These are phyloP conservation scores for Carcinoscorpius rotundicauda DNA, from an alignment of 1,140 invertebrate genomes.

Conservation along the genomic window DNA sequence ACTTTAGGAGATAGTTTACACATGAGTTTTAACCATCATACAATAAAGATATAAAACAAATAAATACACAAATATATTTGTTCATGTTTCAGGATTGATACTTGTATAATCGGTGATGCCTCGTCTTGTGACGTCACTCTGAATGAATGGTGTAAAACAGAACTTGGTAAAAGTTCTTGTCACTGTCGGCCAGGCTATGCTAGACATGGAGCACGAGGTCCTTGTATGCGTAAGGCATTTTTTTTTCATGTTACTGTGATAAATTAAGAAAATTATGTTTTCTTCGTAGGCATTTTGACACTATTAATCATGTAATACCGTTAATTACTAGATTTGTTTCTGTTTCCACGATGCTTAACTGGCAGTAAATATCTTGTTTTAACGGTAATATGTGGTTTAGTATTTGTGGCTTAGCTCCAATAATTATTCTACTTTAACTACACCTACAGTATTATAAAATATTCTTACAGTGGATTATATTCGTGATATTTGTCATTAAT, in stretches of 20 bases:
- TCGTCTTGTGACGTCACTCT: conserved; percentile 74
- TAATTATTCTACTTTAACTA: conserved; percentile 1
- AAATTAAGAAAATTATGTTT: not conserved
- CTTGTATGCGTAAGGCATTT: conserved; percentile 14
- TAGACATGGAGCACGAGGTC: conserved; percentile 12
- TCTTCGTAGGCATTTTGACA: not conserved
- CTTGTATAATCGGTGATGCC: conserved; percentile 84
- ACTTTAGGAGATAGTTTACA: too few relatives aligned
- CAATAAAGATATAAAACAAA: too few relatives aligned
- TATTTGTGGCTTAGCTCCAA: not conserved
- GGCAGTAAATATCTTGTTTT: not conserved
- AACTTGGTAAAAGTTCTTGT: conserved; percentile 77
- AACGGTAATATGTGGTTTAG: not conserved
- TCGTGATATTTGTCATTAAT: not conserved
- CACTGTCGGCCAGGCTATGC: conserved; percentile 79
- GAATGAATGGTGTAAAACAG: conserved; percentile 74
- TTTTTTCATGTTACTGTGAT: not conserved
- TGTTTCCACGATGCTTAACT: not conserved
- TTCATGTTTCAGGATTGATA: conserved; percentile 54
- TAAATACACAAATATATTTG: not conserved
- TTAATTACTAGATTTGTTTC: not conserved
- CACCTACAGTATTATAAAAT: not conserved
- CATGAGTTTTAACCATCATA: too few relatives aligned
- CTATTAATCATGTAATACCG: not conserved
- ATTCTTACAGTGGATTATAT: not conserved